Base-by-base conservation (phyloP, 2,888 invertebrate genomes). In the Ellobium chinense region DNA sequence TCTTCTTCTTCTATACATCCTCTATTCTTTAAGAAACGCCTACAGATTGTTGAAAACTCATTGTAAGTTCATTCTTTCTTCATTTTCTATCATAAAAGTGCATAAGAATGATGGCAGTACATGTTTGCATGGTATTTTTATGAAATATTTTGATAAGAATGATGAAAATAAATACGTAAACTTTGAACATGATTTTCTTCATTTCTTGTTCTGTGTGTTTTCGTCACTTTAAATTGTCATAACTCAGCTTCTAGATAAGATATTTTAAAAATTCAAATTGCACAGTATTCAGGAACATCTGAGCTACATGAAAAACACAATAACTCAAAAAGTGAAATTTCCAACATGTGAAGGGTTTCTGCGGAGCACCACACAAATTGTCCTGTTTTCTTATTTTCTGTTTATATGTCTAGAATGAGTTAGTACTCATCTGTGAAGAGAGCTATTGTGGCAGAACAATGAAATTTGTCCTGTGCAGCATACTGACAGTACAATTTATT, bases 291-390 rank as follows among this genome's bases (percentile, higher is more conserved):
- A 46, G 46, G 46, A 46, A 46, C 46, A 46, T 46, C 46, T 46
- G 9, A 12, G 46, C 46, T 46, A 46, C 18, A 46, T 46, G 46
- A 46, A 46, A 46, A 46, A 46, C 46, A 46, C 46, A 46, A 46
- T 46, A 46, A 12, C 46, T 46, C 46, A 46, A 46, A 46, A 46
- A 46, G 46, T 46, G 34, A 36, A 31, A 36, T 34, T 66, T 9
- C 37, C 46, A 18, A 69, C 27, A 46, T 29, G 12, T 83, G 81
- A 27, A 34, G 24, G 21, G 46, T 66, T 31, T 69, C 58, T 29
- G 18, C 21, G 18, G 54, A 31, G 14, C 70, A 82, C 31, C n/a
- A n/a, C n/a, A n/a, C n/a, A n/a, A n/a, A n/a, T n/a, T n/a, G n/a
- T n/a, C n/a, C n/a, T n/a, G n/a, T n/a, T n/a, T n/a, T n/a, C n/a